phyloP scores from a whole-genome alignment of 1,140 invertebrate genomes.

The Drosophila rhopaloa region DNA sequence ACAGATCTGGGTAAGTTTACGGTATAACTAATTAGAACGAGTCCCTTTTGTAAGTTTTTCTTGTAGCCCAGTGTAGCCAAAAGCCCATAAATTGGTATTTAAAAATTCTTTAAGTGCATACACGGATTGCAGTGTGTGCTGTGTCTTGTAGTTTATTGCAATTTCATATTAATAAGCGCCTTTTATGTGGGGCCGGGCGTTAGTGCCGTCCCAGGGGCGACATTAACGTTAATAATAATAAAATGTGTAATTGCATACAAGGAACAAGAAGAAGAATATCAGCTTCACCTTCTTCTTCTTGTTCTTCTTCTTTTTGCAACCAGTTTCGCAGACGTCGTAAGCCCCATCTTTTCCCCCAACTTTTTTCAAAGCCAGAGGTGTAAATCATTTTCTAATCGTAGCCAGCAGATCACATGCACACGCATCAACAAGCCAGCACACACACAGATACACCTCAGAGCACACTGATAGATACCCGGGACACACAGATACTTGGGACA shows the following conservation, averaged over 20 bases:
- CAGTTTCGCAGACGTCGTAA: slow-evolving; percentile 25
- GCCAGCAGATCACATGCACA: slow-evolving; percentile 68
- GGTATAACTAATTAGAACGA: no score
- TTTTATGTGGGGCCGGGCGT: slow-evolving; percentile 67
- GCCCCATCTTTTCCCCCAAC: background rate
- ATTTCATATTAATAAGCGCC: slow-evolving; percentile 78
- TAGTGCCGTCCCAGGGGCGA: slow-evolving; percentile 70
- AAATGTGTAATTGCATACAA: slow-evolving; percentile 75
- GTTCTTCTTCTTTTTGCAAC: slow-evolving; percentile 9
- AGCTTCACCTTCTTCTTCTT: background rate
- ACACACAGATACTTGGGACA: background rate
- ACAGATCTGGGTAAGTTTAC: no score
- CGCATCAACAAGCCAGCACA: slow-evolving; percentile 22
- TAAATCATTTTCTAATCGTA: slow-evolving; percentile 77
- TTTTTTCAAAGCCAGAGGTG: slow-evolving; percentile 50
- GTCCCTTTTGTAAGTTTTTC: no score
- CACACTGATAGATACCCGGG: background rate
- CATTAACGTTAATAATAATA: slow-evolving; percentile 81
- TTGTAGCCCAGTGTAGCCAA: background rate
- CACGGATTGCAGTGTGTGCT: background rate
- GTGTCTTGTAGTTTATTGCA: slow-evolving; percentile 61
- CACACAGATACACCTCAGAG: slow-evolving; percentile 6
- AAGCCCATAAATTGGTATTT: background rate
- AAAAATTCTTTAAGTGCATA: slow-evolving; percentile 6
- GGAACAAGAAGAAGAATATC: slow-evolving; percentile 23